Evolutionary conservation across 2,888 invertebrate genomes (phyloP), one percentile per base, ranked within the genome.

Genomic region (Dicycla oo): DNA sequence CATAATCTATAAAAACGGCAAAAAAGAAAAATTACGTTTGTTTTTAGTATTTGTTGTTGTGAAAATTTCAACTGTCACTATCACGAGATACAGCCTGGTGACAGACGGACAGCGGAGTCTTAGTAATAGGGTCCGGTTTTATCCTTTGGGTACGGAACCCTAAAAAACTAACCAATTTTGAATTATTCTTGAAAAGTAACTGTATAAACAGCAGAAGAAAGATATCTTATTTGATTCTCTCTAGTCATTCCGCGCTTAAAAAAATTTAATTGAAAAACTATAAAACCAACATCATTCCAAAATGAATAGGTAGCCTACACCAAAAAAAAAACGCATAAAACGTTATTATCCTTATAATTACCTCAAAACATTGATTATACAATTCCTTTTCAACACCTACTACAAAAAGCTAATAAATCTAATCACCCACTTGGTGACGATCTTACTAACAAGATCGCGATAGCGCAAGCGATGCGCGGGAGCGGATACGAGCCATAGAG

Each of bases 371-470:
- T 53, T 53, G 23, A 26, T 53, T 26, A 34, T 34, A 0, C 2
- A 34, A 70, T 30, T 75, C n/a, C n/a, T 43, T 49, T 26, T 62
- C 38, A 78, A 34, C 45, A 11, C 30, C 30, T 8, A 15, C 13
- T 20, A 54, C 53, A 61, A 45, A 38, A 53, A 49, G 62, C 67
- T 53, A 84, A 86, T 85, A 82, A 88, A 87, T 85, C 83, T 78
- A 69, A 51, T 38, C 26, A 54, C 56, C n/a, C 54, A 66, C 68
- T 65, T 70, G 66, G 70, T 67, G 77, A 75, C 75, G 67, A 84
- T 86, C 83, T 80, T 76, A 60, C 76, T 84, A 87, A 87, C 88
- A 91, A 91, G 90, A 93, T 92, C 91, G 85, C 82, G 89, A 91
- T 89, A 89, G 81, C 81, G 78, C 83, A 87, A 86, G 86, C 85